Conservation (phyloP, 2,888 invertebrate genomes). For the Vanessa cardui region DNA sequence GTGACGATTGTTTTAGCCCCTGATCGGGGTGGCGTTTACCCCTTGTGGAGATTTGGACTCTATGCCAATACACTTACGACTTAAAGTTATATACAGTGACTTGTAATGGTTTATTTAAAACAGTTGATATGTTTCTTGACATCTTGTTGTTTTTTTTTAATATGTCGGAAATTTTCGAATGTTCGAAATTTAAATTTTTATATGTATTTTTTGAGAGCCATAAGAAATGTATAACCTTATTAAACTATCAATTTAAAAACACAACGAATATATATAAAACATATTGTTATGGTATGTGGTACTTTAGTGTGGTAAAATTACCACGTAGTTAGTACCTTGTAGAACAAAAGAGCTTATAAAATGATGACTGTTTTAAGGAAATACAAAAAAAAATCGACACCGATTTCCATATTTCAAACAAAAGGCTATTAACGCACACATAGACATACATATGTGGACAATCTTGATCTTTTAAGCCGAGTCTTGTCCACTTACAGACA, state of each 20-base stretch:
- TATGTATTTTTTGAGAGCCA: neutral
- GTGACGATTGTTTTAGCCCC: constrained; percentile 37
- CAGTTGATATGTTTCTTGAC: neutral
- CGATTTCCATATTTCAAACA: constrained; percentile 44
- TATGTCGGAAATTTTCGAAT: neutral
- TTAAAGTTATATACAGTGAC: neutral
- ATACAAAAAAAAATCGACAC: constrained; percentile 15
- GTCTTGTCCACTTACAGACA: constrained; percentile 9
- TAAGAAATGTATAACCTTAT: neutral
- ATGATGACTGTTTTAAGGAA: neutral
- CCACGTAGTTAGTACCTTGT: neutral
- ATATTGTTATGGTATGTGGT: too few relatives aligned
- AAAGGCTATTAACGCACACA: constrained; percentile 24
- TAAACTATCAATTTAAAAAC: neutral
- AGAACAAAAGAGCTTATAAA: neutral
- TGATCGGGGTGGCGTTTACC: constrained; percentile 15
- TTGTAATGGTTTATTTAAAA: neutral
- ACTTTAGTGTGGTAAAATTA: neutral
- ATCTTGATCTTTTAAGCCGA: constrained; percentile 47
- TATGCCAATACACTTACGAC: neutral
- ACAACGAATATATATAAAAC: too few relatives aligned
- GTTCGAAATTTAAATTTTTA: neutral
- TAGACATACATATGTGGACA: constrained; percentile 29
- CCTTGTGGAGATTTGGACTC: neutral
- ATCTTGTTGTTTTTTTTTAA: neutral